A percentile compares a stretch with the other conserved stretches of the same genome.
Evolutionary conservation across 2,113 vertebrate genomes (phyloP).

Genomic region (Ictidomys tridecemlineatus): DNA sequence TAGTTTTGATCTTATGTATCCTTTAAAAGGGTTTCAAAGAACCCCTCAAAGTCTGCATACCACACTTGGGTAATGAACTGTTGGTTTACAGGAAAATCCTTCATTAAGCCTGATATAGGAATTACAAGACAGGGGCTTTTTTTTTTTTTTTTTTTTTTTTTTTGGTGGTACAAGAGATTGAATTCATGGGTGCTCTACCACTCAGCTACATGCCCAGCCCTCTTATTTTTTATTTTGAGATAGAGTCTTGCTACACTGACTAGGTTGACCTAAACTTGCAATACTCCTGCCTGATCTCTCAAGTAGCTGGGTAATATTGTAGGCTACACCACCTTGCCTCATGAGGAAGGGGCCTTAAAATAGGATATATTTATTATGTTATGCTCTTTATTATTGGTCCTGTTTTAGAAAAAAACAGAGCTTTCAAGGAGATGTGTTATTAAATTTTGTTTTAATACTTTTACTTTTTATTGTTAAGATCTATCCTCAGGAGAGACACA

Average conservation of each 20-base stretch:
- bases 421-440: not conserved
- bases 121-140: not conserved
- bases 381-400: slow-evolving; percentile 3
- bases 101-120: not conserved
- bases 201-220: not conserved
- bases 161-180: not conserved
- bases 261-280: not conserved
- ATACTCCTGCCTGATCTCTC: not conserved
- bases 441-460: not conserved
- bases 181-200: not conserved
- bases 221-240: not conserved
- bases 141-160: not conserved
- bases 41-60: not conserved
- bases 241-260: not conserved
- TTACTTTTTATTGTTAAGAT: slow-evolving; percentile 85
- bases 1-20: not conserved
- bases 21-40: not conserved
- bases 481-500: slow-evolving; percentile 93
- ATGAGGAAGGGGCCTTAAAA: not conserved
- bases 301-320: not conserved
- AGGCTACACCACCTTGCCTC: not conserved
- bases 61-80: not conserved
- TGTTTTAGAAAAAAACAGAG: not conserved
- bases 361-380: too few relatives aligned
- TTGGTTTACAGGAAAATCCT: slow-evolving; percentile 6